These are phyloP conservation scores for Drosophila kikkawai DNA, from an alignment of 1,140 invertebrate species.

Conservation along the genomic window DNA sequence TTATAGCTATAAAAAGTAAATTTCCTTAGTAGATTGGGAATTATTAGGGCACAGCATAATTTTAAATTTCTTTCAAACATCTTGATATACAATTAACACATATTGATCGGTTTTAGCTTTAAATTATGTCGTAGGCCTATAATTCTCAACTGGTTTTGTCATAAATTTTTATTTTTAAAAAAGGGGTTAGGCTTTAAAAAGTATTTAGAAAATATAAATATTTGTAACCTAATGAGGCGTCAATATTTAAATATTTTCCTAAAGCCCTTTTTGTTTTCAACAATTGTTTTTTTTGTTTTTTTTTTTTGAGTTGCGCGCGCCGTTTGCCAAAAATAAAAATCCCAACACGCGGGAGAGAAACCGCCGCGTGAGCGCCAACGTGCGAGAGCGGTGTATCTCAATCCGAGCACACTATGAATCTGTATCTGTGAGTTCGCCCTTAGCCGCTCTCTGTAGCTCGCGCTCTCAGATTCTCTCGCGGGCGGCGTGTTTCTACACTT, in stretches of 20 bases:
- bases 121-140: not conserved
- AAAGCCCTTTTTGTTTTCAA: not conserved
- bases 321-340: slow-evolving; percentile 75
- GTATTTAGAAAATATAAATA: too few species aligned
- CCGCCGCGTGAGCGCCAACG: slow-evolving; percentile 10
- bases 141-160: not conserved
- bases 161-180: too few species aligned
- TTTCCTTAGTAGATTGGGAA: not conserved
- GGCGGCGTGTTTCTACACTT: slow-evolving; percentile 60
- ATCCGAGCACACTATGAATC: slow-evolving; percentile 11
- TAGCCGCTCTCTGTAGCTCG: slow-evolving; percentile 31
- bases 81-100: not conserved
- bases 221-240: not conserved
- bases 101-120: not conserved
- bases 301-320: slow-evolving; percentile 68
- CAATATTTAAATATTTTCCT: not conserved
- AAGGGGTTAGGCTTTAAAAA: not conserved
- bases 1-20: not conserved
- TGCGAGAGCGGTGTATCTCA: slow-evolving; percentile 16
- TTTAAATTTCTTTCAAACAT: too few species aligned
- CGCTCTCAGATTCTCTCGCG: slow-evolving; percentile 20
- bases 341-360: slow-evolving; percentile 56
- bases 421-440: slow-evolving; percentile 64
- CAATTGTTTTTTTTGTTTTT: slow-evolving; percentile 1
- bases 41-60: not conserved